Evolutionary conservation across 2,888 invertebrate species (phyloP), one percentile per base, ranked within the genome.

Genomic region (Standfussiana lucernea): DNA sequence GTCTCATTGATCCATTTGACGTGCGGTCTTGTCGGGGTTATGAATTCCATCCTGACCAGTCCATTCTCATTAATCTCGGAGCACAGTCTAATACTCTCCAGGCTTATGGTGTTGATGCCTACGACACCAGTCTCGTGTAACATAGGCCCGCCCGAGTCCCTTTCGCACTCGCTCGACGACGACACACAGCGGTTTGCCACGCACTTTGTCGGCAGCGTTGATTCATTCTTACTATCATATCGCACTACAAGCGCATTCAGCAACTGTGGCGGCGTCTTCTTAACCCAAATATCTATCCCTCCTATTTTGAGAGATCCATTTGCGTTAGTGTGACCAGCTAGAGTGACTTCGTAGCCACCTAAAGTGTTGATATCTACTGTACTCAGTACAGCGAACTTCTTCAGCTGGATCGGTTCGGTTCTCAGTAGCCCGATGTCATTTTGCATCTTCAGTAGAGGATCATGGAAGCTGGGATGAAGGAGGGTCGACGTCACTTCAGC

Each of bases 121-220:
- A 83, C 0, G 32, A 83, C 59, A 1, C 83, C 83, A 1, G 72
- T 53, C 1, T 61, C 15, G 47, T 86, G 79, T 24, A 83, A 40
- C 71, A 83, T 24, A 15, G 86, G 86, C 2, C 86, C 83, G 65
- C 83, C 83, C 13, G 86, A 71, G 47, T 78, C 74, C 24, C n/a
- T 21, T 5, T 68, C 72, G 37, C 83, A 83, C 1, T 28, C 2
- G 0, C 10, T 21, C 13, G 56, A 61, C 18, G 56, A n/a, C 1
- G 68, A 18, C n/a, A 50, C 35, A 15, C 86, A 86, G 18, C n/a
- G 65, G 13, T 28, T 42, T 13, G 65, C 53, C 61, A 69, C 64
- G 40, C 83, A 83, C 42, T 45, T 61, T 11, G 11, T 42, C 15
- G 84, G 61, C 2, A 72, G 35, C 24, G 56, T 53, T 5, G 56